Base-by-base conservation (phyloP, 92 coral and sea anemone species). In the Nematostella vectensis region DNA sequence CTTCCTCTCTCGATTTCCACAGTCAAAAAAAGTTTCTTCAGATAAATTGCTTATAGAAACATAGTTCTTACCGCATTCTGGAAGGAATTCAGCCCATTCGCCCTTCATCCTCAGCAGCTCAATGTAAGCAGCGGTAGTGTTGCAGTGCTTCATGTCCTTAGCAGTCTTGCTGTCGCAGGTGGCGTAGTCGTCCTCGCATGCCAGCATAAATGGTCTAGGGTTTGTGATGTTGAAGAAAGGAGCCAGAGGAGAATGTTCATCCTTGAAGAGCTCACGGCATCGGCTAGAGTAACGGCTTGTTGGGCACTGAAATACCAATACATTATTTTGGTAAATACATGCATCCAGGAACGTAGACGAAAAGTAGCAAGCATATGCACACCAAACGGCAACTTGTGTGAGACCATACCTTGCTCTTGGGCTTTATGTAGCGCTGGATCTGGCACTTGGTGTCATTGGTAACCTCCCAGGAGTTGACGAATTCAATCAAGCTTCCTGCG, bases 61-160 rank as follows among this genome's bases (percentile, higher is more conserved):
- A n/a, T n/a, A n/a, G n/a, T n/a, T 13, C 96, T 59, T 58, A 88
- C 96, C 87, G 54, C 99, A 93, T 68, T 87, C 99, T 9, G 91
- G 88, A 31, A 93, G 76, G 59, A 70, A 68, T 21, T 77, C 78
- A 3, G 77, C 96, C 87, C 80, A 87, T 50, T 78, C 75, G 47
- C 99, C 99, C 28, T 67, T 72, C 83, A 82, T 66, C 58, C 87
- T 80, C 69, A 86, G 63, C 57, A 83, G 69, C 52, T 83, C 99
- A 17, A 88, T 71, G 72, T 86, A 93, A 20, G 99, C 91, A 44
- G 99, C 93, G 3, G 99, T 78, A 19, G 79, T 65, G 65, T 93
- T 93, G 52, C 99, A 93, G 77, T 81, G 94, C 71, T 75, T 81
- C 71, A 65, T 80, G 54, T 93, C 95, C 56, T 78, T 75, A 38